Conservation (phyloP, 2,888 invertebrate species). For the Nomada fucata region DNA sequence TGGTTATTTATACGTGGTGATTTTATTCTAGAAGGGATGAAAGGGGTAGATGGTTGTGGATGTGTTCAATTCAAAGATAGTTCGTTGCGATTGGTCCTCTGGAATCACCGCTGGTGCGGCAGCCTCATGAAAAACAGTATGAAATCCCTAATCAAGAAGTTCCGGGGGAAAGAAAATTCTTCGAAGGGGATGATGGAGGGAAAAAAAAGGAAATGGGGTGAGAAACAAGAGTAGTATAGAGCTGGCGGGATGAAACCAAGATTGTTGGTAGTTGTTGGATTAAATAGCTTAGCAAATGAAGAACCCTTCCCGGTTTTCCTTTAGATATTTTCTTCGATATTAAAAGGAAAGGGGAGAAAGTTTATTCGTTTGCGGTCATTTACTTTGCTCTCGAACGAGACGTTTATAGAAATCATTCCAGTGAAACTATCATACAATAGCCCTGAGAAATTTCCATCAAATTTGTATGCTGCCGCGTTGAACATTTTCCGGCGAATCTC, state of each 20-base stretch:
- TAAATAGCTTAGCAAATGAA: slow-evolving; percentile 8
- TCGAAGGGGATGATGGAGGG: slow-evolving; percentile 31
- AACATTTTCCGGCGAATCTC: slow-evolving; percentile 15
- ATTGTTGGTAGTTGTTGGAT: slow-evolving; percentile 49
- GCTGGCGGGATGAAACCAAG: slow-evolving; percentile 7
- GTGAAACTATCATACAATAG: not conserved
- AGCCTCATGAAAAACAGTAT: slow-evolving; percentile 74
- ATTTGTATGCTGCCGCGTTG: slow-evolving; percentile 29
- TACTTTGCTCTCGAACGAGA: not conserved
- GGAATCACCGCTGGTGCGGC: slow-evolving; percentile 65
- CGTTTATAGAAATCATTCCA: slow-evolving; percentile 29
- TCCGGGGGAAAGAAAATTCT: slow-evolving; percentile 69
- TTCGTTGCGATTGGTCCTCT: slow-evolving; percentile 73
- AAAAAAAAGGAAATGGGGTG: slow-evolving; percentile 60
- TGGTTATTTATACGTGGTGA: no score
- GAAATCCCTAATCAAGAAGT: slow-evolving; percentile 79
- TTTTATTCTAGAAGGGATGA: slow-evolving; percentile 14
- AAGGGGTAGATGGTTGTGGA: slow-evolving; percentile 32
- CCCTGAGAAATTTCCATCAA: slow-evolving; percentile 18
- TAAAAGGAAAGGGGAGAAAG: not conserved
- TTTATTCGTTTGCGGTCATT: not conserved
- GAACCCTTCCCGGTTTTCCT: slow-evolving; percentile 18
- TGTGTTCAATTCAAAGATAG: slow-evolving; percentile 74
- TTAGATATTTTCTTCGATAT: slow-evolving; percentile 14
- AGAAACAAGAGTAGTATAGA: not conserved